These are phyloP conservation scores for Drosophila saltans DNA, from an alignment of 1,140 invertebrate species.

Conservation along the genomic window DNA sequence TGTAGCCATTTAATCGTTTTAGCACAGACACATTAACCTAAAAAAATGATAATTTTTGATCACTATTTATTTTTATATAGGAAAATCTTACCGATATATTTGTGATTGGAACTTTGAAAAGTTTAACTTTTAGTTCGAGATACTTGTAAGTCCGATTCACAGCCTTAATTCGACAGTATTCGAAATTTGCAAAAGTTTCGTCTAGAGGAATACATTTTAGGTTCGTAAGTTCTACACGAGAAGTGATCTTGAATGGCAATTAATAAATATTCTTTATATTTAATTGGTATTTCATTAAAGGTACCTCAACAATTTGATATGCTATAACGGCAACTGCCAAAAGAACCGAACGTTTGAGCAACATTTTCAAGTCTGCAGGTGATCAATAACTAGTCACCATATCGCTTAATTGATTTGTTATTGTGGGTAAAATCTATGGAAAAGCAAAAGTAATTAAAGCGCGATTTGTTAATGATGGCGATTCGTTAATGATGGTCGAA, in stretches of 20 bases:
- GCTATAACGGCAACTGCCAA: not conserved
- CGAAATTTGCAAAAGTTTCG: not conserved
- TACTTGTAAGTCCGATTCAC: not conserved
- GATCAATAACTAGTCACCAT: too few species aligned
- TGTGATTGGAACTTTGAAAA: not conserved
- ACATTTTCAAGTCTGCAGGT: not conserved
- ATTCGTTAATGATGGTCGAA: too few species aligned
- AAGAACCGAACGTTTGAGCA: not conserved
- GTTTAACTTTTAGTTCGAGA: not conserved
- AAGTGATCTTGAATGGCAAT: not conserved
- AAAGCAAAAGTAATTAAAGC: too few species aligned
- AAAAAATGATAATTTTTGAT: too few species aligned
- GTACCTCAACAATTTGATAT: not conserved
- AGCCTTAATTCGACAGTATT: not conserved
- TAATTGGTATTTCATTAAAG: not conserved
- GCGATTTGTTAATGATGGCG: too few species aligned
- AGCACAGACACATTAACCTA: not conserved
- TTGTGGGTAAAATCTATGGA: too few species aligned
- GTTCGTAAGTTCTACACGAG: not conserved
- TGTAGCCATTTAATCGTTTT: not conserved
- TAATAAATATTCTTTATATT: not conserved
- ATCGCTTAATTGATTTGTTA: too few species aligned
- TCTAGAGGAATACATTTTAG: not conserved
- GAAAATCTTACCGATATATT: not conserved
- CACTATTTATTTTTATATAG: not conserved